Evolutionary conservation across 2,888 invertebrate genomes (phyloP).

Genomic region (Amaurobius ferox): DNA sequence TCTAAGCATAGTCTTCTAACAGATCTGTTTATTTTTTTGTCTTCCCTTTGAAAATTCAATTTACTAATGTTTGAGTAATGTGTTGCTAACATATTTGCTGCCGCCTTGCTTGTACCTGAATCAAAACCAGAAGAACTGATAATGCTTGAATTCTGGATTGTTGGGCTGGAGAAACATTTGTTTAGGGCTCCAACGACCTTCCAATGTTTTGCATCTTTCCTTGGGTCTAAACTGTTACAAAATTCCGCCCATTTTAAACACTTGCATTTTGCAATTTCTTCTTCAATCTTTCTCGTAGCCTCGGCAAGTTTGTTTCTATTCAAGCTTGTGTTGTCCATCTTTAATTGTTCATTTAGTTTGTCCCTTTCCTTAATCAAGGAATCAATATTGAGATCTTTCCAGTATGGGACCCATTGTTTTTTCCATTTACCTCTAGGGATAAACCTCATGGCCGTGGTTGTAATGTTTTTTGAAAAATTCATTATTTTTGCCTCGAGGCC

Average conservation of each 20-base stretch:
- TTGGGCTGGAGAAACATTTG: background rate
- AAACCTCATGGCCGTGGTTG: no score
- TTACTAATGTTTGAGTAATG: background rate
- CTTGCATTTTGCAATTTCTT: background rate
- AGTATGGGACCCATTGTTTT: no score
- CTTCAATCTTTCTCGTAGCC: background rate
- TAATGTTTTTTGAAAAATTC: no score
- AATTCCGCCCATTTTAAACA: background rate
- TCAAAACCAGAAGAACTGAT: background rate
- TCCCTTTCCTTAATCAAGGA: background rate
- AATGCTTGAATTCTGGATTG: background rate
- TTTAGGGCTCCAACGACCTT: conserved; percentile 4
- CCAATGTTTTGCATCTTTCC: conserved; percentile 26
- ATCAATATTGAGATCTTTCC: no score
- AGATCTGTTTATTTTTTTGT: background rate
- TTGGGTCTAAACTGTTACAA: conserved; percentile 13
- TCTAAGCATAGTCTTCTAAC: background rate
- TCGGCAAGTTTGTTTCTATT: background rate
- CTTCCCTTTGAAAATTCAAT: background rate
- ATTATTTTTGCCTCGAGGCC: no score
- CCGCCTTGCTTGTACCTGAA: background rate
- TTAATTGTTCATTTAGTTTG: background rate
- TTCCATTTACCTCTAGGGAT: no score
- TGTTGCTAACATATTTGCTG: background rate
- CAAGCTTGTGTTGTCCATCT: background rate